Evolutionary conservation across 2,888 invertebrate genomes (phyloP).

Genomic region (Mystacides longicornis): DNA sequence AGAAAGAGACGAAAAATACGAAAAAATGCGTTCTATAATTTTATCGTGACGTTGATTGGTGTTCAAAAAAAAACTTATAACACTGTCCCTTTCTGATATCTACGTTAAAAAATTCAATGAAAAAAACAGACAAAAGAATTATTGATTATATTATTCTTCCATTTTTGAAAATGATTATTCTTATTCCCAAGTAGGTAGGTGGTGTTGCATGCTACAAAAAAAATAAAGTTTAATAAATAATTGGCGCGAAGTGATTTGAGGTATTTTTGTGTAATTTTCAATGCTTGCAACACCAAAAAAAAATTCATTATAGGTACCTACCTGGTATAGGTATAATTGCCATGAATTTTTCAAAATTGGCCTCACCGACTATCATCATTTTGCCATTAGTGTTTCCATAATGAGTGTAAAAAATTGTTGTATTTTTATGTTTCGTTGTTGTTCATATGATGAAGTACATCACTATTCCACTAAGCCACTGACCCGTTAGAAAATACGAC

Average conservation of each 20-base stretch:
- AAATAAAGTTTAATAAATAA: slow-evolving; percentile 8
- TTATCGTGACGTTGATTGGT: slow-evolving; percentile 22
- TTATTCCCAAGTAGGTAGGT: too few relatives aligned
- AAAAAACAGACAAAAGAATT: slow-evolving; percentile 7
- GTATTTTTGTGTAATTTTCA: slow-evolving; percentile 19
- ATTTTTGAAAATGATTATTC: slow-evolving; percentile 15
- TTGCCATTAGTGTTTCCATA: slow-evolving; percentile 10
- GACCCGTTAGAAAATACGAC: background rate
- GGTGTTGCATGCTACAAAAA: slow-evolving; percentile 13
- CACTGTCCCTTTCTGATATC: slow-evolving; percentile 9
- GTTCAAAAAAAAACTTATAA: slow-evolving; percentile 16
- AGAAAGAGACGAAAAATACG: background rate
- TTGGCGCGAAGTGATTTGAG: slow-evolving; percentile 17
- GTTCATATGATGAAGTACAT: background rate
- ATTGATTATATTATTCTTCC: slow-evolving; percentile 20
- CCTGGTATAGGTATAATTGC: slow-evolving; percentile 4
- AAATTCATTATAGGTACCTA: background rate
- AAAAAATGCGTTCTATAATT: too few relatives aligned
- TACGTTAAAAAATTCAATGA: slow-evolving; percentile 7
- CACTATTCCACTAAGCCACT: background rate
- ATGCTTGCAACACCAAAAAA: background rate
- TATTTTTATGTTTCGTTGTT: background rate
- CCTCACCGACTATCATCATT: slow-evolving; percentile 11
- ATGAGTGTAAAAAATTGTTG: background rate
- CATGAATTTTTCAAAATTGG: slow-evolving; percentile 12